Percentiles rank a stretch among this genome's conserved stretches.
These are phyloP conservation scores for Austrolebias charrua DNA, from an alignment of 2,797 vertebrate genomes.

Conservation along the genomic window DNA sequence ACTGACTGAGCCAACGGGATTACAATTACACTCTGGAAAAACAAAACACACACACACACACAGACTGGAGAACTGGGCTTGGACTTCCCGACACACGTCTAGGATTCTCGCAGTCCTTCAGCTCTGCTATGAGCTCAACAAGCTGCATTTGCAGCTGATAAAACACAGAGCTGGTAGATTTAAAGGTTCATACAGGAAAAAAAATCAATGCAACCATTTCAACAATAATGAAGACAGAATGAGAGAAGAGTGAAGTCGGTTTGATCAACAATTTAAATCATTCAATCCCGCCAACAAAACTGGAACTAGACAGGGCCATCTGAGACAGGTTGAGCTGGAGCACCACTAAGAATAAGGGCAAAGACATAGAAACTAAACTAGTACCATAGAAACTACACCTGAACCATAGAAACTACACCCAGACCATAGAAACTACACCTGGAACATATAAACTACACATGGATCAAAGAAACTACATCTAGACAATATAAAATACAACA, in stretches of 20 bases:
- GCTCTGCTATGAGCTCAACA: constrained; percentile 32
- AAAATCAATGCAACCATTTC: constrained; percentile 71
- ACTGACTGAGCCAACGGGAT: constrained; percentile 94
- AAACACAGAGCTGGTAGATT: constrained; percentile 26
- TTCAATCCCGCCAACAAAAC: too few species aligned
- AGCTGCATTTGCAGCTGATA: constrained; percentile 5
- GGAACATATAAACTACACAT: too few species aligned
- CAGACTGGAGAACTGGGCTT: constrained; percentile 74
- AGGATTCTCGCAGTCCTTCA: constrained; percentile 31
- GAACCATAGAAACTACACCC: too few species aligned
- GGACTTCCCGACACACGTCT: constrained; percentile 62
- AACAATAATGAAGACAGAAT: constrained; percentile 71
- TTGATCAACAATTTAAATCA: constrained; percentile 21
- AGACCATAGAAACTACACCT: too few species aligned
- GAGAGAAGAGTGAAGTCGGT: constrained; percentile 51
- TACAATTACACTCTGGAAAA: constrained; percentile 99
- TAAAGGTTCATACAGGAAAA: constrained; percentile 50
- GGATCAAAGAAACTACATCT: too few species aligned
- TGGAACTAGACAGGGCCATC: too few species aligned
- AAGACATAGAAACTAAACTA: too few species aligned
- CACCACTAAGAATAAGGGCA: too few species aligned
- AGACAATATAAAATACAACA: too few species aligned
- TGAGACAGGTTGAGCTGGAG: too few species aligned
- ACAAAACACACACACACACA: constrained; percentile 88
- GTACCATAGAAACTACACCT: too few species aligned